Conservation (phyloP, 2,888 invertebrate genomes). For the Podabrus alpinus region DNA sequence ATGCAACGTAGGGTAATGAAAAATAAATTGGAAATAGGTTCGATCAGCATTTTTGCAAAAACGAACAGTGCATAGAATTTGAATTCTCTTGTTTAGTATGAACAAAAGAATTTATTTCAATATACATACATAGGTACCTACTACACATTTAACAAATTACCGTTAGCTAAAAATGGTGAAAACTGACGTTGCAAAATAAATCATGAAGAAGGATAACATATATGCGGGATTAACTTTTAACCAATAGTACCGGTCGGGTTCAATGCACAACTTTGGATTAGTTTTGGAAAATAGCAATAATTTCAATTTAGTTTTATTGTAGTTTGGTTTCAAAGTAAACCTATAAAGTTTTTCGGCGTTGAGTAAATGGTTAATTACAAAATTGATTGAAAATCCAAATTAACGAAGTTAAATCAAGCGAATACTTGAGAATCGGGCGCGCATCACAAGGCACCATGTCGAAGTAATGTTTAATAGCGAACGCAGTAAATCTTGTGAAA, state of each 20-base stretch:
- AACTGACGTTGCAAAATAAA: not conserved
- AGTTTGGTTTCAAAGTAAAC: constrained; percentile 19
- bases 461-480: constrained; percentile 52
- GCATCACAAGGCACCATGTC: constrained; percentile 44
- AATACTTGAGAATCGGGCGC: constrained; percentile 36
- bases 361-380: constrained; percentile 46
- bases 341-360: constrained; percentile 38
- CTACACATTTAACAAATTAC: constrained; percentile 9
- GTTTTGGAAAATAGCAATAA: constrained; percentile 1
- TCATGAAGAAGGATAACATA: not conserved
- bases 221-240: not conserved
- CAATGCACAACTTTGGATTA: not conserved
- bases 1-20: not conserved
- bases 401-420: constrained; percentile 49
- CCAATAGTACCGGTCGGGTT: not conserved
- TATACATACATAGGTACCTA: constrained; percentile 17
- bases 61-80: constrained; percentile 19
- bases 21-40: constrained; percentile 20
- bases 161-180: constrained; percentile 4
- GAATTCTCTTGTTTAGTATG: constrained; percentile 24
- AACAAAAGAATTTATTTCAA: constrained; percentile 29
- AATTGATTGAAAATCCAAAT: constrained; percentile 49
- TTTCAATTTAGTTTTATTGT: constrained; percentile 5
- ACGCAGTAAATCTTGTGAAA: constrained; percentile 52
- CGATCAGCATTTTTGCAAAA: constrained; percentile 22